Percentiles rank a stretch among this genome's conserved stretches.
Evolutionary conservation across 2,888 invertebrate genomes (phyloP).

Genomic region (Drosophila austrosaltans): DNA sequence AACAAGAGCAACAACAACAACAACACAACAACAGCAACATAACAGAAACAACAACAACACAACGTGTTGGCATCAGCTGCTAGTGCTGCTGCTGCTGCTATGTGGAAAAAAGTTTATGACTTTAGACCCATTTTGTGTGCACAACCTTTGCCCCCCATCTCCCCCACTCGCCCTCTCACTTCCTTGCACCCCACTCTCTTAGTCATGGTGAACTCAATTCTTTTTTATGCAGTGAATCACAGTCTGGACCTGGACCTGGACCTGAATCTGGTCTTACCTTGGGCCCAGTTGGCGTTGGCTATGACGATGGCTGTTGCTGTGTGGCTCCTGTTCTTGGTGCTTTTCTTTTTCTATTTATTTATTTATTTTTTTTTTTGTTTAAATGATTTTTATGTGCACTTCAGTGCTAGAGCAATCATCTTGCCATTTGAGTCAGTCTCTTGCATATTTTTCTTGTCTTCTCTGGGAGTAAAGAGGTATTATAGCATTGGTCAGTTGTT

Average conservation of each 20-base stretch:
- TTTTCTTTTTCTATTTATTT: slow-evolving; percentile 27
- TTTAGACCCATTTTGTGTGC: slow-evolving; percentile 79
- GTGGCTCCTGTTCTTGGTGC: slow-evolving; percentile 55
- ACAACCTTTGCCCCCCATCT: slow-evolving; percentile 9
- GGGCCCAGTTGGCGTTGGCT: slow-evolving; percentile 29
- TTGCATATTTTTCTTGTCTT: not conserved
- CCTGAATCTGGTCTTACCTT: slow-evolving; percentile 55
- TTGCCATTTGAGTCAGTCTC: slow-evolving; percentile 20
- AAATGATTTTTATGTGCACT: slow-evolving; percentile 78
- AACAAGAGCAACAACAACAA: slow-evolving; percentile 39
- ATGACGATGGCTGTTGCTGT: slow-evolving; percentile 30
- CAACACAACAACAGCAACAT: slow-evolving; percentile 16
- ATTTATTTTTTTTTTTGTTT: slow-evolving; percentile 27
- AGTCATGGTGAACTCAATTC: slow-evolving; percentile 66
- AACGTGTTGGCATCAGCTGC: slow-evolving; percentile 71
- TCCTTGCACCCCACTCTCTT: slow-evolving; percentile 27
- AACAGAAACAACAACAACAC: slow-evolving; percentile 30
- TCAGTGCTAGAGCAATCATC: slow-evolving; percentile 45
- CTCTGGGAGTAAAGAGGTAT: not conserved
- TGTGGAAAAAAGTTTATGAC: slow-evolving; percentile 78
- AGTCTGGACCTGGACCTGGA: slow-evolving; percentile 33
- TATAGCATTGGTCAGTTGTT: not conserved
- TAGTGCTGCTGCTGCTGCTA: slow-evolving; percentile 60
- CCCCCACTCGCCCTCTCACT: not conserved
- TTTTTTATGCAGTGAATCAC: slow-evolving; percentile 58